Percentiles rank a stretch among this genome's conserved stretches.
phyloP scores from a whole-genome alignment of 2,888 invertebrate genomes.

The Auanema freiburgensis region DNA sequence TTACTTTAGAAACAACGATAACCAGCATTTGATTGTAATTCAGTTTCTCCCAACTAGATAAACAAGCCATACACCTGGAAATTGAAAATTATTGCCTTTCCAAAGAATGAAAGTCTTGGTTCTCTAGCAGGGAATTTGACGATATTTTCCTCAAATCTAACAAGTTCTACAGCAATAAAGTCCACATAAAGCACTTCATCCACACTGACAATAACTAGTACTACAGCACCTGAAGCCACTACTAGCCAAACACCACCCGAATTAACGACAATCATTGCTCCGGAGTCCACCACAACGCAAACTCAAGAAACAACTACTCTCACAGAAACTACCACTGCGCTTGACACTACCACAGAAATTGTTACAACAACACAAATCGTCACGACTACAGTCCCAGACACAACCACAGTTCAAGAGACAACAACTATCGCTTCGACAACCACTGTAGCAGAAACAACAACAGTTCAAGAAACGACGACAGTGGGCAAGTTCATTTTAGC shows the following conservation, averaged over 20 bases:
- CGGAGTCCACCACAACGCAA: conserved; percentile 2
- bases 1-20: no score
- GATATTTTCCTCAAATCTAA: no score
- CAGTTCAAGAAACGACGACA: conserved; percentile 7
- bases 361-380: not conserved
- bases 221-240: conserved; percentile 8
- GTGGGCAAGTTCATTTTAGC: not conserved
- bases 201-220: conserved; percentile 3
- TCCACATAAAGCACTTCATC: not conserved
- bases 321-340: not conserved
- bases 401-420: not conserved
- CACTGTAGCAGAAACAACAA: conserved; percentile 8
- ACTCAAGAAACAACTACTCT: conserved; percentile 7
- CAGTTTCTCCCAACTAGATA: no score
- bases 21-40: no score
- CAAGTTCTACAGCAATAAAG: not conserved
- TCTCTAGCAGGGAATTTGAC: no score
- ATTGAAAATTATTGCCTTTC: no score
- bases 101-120: no score
- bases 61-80: no score
- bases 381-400: conserved; percentile 7
- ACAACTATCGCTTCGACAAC: conserved; percentile 1
- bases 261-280: not conserved
- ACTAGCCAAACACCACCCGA: conserved; percentile 5
- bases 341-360: not conserved